phyloP scores from a whole-genome alignment of 2,113 vertebrate genomes.

The Paramormyrops kingsleyae region DNA sequence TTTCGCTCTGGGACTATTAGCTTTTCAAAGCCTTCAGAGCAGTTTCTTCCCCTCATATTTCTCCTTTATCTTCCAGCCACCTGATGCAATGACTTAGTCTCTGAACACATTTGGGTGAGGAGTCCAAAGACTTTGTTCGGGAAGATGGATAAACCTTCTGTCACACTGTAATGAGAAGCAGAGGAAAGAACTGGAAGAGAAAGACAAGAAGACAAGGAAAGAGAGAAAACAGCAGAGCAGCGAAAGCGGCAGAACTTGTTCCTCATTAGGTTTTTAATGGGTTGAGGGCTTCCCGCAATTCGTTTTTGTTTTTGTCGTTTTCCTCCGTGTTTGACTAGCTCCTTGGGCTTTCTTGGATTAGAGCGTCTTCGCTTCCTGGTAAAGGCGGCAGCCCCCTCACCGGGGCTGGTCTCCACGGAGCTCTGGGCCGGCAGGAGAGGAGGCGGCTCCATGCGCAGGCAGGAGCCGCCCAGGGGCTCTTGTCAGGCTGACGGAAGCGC shows the following conservation, averaged over 20 bases:
- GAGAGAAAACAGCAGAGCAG: background rate
- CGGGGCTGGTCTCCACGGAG: background rate
- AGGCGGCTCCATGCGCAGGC: background rate
- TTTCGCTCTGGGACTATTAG: background rate
- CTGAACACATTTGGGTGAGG: background rate
- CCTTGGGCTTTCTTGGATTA: background rate
- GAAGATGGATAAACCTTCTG: background rate
- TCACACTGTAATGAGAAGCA: background rate
- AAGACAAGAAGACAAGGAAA: background rate
- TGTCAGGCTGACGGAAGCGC: conserved; percentile 1
- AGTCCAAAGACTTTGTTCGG: background rate
- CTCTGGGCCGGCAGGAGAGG: background rate
- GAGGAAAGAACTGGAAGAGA: background rate
- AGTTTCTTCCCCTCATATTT: background rate
- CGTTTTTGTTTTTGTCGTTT: background rate
- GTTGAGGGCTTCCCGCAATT: background rate
- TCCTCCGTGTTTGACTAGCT: background rate
- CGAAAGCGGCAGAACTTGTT: background rate
- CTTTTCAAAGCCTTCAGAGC: background rate
- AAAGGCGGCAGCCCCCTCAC: background rate
- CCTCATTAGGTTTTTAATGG: background rate
- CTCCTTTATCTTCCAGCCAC: background rate
- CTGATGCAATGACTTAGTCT: background rate
- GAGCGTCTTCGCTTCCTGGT: background rate
- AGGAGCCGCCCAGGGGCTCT: background rate